phyloP scores from a whole-genome alignment of 2,888 invertebrate genomes.

The Ophion slaviceki region DNA sequence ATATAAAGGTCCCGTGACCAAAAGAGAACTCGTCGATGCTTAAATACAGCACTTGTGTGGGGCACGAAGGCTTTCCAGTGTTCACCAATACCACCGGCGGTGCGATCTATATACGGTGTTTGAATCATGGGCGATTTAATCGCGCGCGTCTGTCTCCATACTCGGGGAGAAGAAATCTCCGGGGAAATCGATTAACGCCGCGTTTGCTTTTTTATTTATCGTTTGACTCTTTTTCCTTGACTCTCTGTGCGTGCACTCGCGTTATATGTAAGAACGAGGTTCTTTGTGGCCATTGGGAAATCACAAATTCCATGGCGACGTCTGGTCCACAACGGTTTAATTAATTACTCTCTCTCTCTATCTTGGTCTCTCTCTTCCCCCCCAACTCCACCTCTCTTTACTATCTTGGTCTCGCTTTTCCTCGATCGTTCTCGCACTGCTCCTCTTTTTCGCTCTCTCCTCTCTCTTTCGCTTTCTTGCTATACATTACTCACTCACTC shows the following conservation, averaged over 20 bases:
- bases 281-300: conserved; percentile 27
- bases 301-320: conserved; percentile 23
- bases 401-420: neutral
- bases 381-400: neutral
- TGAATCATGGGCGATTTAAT: conserved; percentile 27
- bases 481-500: no score
- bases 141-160: conserved; percentile 11
- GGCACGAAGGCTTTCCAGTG: conserved; percentile 39
- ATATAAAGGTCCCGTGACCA: conserved; percentile 32
- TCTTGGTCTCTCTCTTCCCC: neutral
- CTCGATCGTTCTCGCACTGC: neutral
- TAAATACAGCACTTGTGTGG: conserved; percentile 25
- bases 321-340: conserved; percentile 5
- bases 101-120: conserved; percentile 6
- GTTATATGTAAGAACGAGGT: neutral
- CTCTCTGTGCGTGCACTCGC: neutral
- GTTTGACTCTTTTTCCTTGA: neutral
- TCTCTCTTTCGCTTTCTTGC: no score
- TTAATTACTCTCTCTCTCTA: conserved; percentile 6
- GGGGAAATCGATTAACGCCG: conserved; percentile 35
- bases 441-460: neutral
- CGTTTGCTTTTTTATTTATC: neutral
- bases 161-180: conserved; percentile 19
- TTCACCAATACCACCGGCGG: conserved; percentile 15
- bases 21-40: conserved; percentile 27